Base-by-base conservation (phyloP, 2,888 invertebrate genomes). In the Terebella lapidaria region DNA sequence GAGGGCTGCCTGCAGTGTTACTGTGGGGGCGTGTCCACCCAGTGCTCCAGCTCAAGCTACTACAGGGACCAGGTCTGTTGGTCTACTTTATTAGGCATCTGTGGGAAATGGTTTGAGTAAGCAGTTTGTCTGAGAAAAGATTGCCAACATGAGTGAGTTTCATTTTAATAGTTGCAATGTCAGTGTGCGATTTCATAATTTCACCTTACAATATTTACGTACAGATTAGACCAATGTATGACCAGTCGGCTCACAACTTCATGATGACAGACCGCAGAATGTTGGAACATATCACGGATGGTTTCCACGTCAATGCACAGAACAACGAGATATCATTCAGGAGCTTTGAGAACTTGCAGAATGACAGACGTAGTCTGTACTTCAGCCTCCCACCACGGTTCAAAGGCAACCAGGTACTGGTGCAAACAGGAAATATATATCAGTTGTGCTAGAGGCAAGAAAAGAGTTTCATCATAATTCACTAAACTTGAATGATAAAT, bases 11-110 rank as follows among this genome's bases (percentile, higher is more conserved):
- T 72, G 15, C 20, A 29, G 5, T 68, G 68, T 29, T 97, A 94
- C 89, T 97, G 97, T 78, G 96, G 94, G 78, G 96, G 95, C 1
- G 88, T 90, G 58, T 87, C 92, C 0, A 49, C 25, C 18, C 56
- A 65, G 28, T 67, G 67, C 45, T 27, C 52, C 30, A 60, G 63
- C 42, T 61, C 67, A 15, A 45, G n/a, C 24, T 61, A 62, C 56
- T 49, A 49, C 24, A 49, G 10, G 5, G 22, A 15, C 24, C 24
- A 22, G 24, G 15, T 49, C 10, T n/a, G 22, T 20, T 22, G 5
- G 5, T 10, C 24, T 49, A n/a, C n/a, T n/a, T n/a, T n/a, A n/a
- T n/a, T n/a, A n/a, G n/a, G n/a, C n/a, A n/a, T n/a, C n/a, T n/a
- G n/a, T n/a, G n/a, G n/a, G n/a, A n/a, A n/a, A n/a, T n/a, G n/a